Percentiles rank a stretch among this genome's conserved stretches.
Conservation (phyloP, 2,797 vertebrate genomes). For the Melanotaenia parkinsoni region DNA sequence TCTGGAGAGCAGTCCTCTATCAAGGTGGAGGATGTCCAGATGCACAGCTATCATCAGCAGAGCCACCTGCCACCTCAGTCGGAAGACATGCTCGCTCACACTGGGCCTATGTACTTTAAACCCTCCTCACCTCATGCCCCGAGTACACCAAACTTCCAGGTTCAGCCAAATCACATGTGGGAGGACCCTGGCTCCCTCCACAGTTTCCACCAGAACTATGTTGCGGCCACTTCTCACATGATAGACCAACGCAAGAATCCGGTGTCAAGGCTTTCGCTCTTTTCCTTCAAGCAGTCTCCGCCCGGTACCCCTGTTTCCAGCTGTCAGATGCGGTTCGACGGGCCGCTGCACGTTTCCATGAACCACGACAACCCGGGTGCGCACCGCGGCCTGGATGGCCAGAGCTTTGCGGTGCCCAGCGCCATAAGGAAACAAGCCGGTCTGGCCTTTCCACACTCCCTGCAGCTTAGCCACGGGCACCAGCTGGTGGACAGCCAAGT, state of each 20-base stretch:
- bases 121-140: slow-evolving; percentile 91
- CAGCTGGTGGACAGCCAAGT: slow-evolving; percentile 96
- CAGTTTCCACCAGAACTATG: slow-evolving; percentile 98
- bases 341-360: slow-evolving; percentile 95
- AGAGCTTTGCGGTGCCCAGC: slow-evolving; percentile 93
- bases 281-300: slow-evolving; percentile 99
- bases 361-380: slow-evolving; percentile 88
- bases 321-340: slow-evolving; percentile 99
- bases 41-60: slow-evolving; percentile 97
- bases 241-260: slow-evolving; percentile 95
- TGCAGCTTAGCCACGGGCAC: slow-evolving; percentile 93
- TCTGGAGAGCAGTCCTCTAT: slow-evolving; percentile 96
- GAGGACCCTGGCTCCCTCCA: slow-evolving; percentile 97
- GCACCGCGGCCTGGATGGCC: slow-evolving; percentile 91
- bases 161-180: slow-evolving; percentile 95
- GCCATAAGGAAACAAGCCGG: slow-evolving; percentile 92
- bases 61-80: slow-evolving; percentile 91
- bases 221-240: slow-evolving; percentile 93
- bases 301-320: slow-evolving; percentile 95
- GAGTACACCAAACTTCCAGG: slow-evolving; percentile 92
- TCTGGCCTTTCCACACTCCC: slow-evolving; percentile 92
- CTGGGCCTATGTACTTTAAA: slow-evolving; percentile 97
- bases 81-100: slow-evolving; percentile 95
- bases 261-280: slow-evolving; percentile 95
- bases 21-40: slow-evolving; percentile 98